Percentiles rank a stretch among this genome's conserved stretches.
Conservation (phyloP, 2,888 invertebrate species). For the Thecocarcelia acutangulata region DNA sequence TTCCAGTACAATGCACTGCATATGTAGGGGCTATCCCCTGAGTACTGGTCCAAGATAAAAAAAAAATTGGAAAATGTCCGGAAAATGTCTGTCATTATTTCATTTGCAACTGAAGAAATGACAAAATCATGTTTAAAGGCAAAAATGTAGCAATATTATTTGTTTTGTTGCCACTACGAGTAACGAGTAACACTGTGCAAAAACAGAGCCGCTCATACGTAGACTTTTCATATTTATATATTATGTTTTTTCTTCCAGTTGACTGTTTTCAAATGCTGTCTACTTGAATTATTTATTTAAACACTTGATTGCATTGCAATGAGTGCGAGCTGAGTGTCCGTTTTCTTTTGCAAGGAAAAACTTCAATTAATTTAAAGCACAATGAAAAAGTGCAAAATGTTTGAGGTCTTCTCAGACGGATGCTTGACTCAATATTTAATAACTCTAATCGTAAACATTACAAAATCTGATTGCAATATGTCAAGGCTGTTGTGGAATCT, state of each 20-base stretch:
- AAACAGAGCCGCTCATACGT: too few relatives aligned
- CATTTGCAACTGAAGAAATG: too few relatives aligned
- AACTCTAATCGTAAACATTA: too few relatives aligned
- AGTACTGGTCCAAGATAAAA: too few relatives aligned
- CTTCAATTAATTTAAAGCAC: constrained; percentile 2
- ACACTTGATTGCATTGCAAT: constrained; percentile 29
- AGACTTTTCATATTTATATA: constrained; percentile 33
- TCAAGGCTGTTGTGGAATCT: neutral
- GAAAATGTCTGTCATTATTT: too few relatives aligned
- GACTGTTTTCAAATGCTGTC: constrained; percentile 46
- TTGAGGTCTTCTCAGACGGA: constrained; percentile 14
- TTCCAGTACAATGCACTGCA: too few relatives aligned
- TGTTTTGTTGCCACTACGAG: too few relatives aligned
- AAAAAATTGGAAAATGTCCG: too few relatives aligned
- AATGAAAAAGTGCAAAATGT: constrained; percentile 48
- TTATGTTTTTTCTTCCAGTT: constrained; percentile 35
- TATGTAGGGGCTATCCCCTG: too few relatives aligned
- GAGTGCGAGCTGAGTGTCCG: neutral
- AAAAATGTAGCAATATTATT: too few relatives aligned
- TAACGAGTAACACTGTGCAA: too few relatives aligned
- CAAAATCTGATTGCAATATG: neutral
- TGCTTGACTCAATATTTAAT: constrained; percentile 9
- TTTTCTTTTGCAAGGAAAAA: constrained; percentile 38
- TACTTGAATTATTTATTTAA: constrained; percentile 52
- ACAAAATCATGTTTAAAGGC: too few relatives aligned